These are phyloP conservation scores for Proterorhinus semilunaris DNA, from an alignment of 2,113 vertebrate species.

Conservation along the genomic window DNA sequence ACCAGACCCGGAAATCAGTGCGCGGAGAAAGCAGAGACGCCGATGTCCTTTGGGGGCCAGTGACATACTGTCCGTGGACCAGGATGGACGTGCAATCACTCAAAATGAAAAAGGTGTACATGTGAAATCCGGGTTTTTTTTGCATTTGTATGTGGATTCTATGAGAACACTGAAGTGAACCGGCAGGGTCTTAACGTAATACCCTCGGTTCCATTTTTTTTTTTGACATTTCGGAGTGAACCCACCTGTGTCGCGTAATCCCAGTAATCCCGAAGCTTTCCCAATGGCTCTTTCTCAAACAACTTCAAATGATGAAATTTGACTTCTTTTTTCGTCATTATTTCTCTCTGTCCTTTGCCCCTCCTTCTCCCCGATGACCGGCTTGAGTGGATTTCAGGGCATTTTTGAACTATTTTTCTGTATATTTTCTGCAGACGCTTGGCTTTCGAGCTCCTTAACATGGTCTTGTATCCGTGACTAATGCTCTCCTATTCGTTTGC, in stretches of 20 bases:
- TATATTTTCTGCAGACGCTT: neutral
- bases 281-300: constrained; percentile 12
- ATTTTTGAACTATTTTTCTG: neutral
- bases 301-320: constrained; percentile 4
- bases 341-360: constrained; percentile 8
- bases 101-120: too few species aligned
- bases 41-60: too few species aligned
- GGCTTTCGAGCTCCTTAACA: constrained; percentile 32
- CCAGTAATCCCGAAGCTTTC: constrained; percentile 33
- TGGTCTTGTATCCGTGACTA: constrained; percentile 32
- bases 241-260: constrained; percentile 12
- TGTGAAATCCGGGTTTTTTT: too few species aligned
- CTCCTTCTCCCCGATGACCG: neutral
- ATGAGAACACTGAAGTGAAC: too few species aligned
- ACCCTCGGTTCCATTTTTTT: constrained; percentile 14
- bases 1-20: too few species aligned
- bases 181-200: neutral
- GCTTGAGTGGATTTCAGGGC: constrained; percentile 4
- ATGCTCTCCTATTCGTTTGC: constrained; percentile 19
- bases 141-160: too few species aligned
- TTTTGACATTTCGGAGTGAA: constrained; percentile 1
- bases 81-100: too few species aligned
- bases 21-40: too few species aligned
- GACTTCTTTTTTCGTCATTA: neutral
- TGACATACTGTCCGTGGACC: too few species aligned